Base-by-base conservation (phyloP, 2,113 vertebrate genomes). In the Guaruba guarouba region DNA sequence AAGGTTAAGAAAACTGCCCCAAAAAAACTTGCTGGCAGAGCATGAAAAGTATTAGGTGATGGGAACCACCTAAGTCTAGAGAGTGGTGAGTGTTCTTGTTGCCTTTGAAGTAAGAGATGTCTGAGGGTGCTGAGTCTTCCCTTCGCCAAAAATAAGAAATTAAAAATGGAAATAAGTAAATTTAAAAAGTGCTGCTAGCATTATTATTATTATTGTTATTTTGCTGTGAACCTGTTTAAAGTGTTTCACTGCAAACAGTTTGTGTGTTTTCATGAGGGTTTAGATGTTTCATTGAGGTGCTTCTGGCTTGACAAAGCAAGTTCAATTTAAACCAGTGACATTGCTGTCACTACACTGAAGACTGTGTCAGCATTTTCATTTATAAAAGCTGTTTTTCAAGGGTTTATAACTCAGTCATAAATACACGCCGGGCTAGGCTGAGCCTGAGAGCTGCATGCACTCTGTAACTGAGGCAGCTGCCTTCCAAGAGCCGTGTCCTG, bases 361-460 rank as follows among this genome's bases (percentile, higher is more conserved):
- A 33, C 83, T 48, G 55, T 63, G 83, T 91, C 94, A 94, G 94
- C 88, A 13, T 80, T 96, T 96, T 91, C 86, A 66, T 82, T 90
- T 55, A 33, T 41, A 51, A 90, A 66, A 83, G 70, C 68, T 85
- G 31, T 10, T 88, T 92, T 88, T 48, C 41, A n/a, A 12, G 79
- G 70, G 35, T 93, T 96, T 94, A 23, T 92, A 74, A 82, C 85
- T 92, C 74, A 35, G 29, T 33, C 86, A 52, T 52, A 73, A 96
- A 86, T 14, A 17, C 77, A 43, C 29, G 24, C 33, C 31, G 54
- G 82, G 13, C 87, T 82, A 73, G 55, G 68, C 78, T 90, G 86
- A 13, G 31, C 18, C 74, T 25, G 25, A 11, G 39, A 10, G 37
- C 33, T 44, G 18, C 51, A 43, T 33, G 63, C 7, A 9, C n/a